Evolutionary conservation across 2,797 vertebrate species (phyloP).

Genomic region (Scolopax bukidnonensis): DNA sequence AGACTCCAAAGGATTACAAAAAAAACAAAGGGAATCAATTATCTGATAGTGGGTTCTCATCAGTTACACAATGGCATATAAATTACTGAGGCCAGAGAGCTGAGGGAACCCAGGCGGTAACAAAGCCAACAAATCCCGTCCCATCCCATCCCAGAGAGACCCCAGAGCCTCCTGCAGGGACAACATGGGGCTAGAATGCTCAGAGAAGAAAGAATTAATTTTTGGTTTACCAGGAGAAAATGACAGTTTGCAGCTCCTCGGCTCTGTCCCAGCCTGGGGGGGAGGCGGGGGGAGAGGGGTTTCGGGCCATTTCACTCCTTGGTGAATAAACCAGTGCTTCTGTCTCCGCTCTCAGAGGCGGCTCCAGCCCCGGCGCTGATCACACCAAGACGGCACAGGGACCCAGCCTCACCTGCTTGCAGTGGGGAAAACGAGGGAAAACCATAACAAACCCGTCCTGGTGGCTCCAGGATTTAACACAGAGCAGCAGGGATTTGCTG

Average conservation of each 20-base stretch:
- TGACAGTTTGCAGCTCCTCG: neutral
- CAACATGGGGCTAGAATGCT: fast-evolving
- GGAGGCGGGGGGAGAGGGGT: too few relatives aligned
- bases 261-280: neutral
- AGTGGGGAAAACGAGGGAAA: fast-evolving
- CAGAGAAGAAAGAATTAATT: neutral
- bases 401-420: fast-evolving
- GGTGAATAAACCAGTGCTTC: neutral
- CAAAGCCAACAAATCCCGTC: neutral
- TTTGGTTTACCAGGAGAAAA: neutral
- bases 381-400: fast-evolving
- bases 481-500: neutral
- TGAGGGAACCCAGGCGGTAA: neutral
- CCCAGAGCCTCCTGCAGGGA: neutral
- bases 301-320: neutral
- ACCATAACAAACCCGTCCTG: neutral
- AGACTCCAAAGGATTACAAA: neutral
- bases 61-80: neutral
- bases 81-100: neutral
- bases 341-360: neutral
- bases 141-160: neutral
- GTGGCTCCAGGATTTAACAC: neutral
- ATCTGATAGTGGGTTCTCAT: neutral
- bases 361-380: too few relatives aligned
- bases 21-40: neutral